Base-by-base conservation (phyloP, 2,888 invertebrate genomes). In the Phlogophora meticulosa region DNA sequence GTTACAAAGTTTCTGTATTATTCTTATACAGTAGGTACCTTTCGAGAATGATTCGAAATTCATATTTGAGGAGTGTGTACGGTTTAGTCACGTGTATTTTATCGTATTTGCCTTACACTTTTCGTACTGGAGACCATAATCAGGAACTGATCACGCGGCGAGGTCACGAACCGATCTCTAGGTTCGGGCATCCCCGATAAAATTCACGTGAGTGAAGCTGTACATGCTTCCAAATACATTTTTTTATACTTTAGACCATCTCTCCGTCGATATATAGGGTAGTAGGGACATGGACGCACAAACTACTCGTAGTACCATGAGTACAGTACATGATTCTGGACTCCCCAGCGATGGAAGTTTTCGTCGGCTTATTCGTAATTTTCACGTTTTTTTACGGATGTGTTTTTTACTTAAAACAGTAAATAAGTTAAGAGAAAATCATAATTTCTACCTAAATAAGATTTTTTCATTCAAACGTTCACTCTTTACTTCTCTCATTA, bases 141-240 rank as follows among this genome's bases (percentile, higher is more conserved):
- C 71, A 71, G 46, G 48, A 69, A 71, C 36, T 48, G 48, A 61
- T 62, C 69, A 69, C 69, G 69, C 48, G 71, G 62, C 22, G 71
- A 71, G 69, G 71, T 69, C 69, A 24, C 53, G 71, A 62, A 62
- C 62, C 38, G 48, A 53, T 48, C 53, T 53, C 62, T 66, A 36
- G 53, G 22, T 59, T 66, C 56, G 58, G 58, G 59, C 40, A 66
- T 67, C 51, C 60, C 71, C 53, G 69, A 69, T 69, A 62, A 71
- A 40, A 36, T 61, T 3, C 53, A 57, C 68, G 61, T 43, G 58
- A 58, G 43, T 51, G 43, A 34, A 55, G 48, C 24, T 13, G 13
- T 49, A 34, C 22, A 17, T n/a, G 17, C n/a, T 28, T 34, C 17
- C 17, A 22, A 48, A 36, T 28, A 42, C 3, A 48, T n/a, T 22